phyloP scores from a whole-genome alignment of 92 coral and sea anemone genomes.

The Phenganax subtilis region DNA sequence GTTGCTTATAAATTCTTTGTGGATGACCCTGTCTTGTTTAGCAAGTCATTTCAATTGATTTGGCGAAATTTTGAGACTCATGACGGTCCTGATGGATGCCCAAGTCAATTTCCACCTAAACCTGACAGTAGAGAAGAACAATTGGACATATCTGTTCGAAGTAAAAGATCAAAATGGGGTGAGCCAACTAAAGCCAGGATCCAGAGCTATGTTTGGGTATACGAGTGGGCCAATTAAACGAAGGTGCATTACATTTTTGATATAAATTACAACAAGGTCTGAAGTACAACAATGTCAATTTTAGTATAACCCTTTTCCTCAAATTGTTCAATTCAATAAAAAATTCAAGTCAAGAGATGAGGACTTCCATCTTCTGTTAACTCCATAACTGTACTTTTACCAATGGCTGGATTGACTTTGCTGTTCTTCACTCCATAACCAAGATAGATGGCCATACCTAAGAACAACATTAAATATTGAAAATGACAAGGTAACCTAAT shows the following conservation, averaged over 20 bases:
- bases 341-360: no score
- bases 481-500: no score
- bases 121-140: background rate
- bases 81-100: conserved; percentile 23
- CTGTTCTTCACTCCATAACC: conserved; percentile 31
- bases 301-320: no score
- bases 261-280: no score
- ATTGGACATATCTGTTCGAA: background rate
- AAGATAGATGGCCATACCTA: conserved; percentile 26
- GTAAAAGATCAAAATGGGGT: background rate
- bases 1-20: conserved; percentile 52
- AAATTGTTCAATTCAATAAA: no score
- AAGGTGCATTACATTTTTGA: no score
- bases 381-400: background rate
- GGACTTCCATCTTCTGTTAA: no score
- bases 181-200: background rate
- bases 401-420: background rate
- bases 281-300: no score
- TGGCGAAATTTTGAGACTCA: conserved; percentile 41
- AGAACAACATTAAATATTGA: background rate
- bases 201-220: conserved; percentile 36
- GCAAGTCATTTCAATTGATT: conserved; percentile 40
- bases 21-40: conserved; percentile 50
- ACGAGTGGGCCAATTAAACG: conserved; percentile 11
- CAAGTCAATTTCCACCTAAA: conserved; percentile 19